Evolutionary conservation across 2,797 vertebrate genomes (phyloP), one percentile per base, ranked within the genome.

Genomic region (Sebastes goodei): DNA sequence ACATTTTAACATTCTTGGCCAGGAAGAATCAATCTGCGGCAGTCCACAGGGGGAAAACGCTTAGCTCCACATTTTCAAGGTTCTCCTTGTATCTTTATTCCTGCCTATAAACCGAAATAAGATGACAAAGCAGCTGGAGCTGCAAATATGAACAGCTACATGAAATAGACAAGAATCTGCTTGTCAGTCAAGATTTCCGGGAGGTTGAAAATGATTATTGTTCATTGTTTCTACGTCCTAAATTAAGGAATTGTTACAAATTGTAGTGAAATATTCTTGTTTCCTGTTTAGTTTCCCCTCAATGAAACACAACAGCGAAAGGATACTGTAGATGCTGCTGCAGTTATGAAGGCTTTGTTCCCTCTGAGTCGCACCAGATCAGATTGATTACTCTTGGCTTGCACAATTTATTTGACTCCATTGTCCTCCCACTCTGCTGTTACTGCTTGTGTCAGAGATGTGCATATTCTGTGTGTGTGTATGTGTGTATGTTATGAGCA

Each of bases 331-430:
- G 86, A 88, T 55, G 83, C 80, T 79, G 86, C 89, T 87, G 91
- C 85, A 79, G 77, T 80, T 86, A 69, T 72, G 64, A 74, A 91
- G 87, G 78, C 84, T 90, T 91, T 92, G 90, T 87, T 93, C 84
- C 71, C 88, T 82, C 83, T 70, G 71, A 89, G 89, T 90, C 86
- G 80, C 84, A 87, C 74, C 84, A 80, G 68, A 92, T 88, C 83
- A 93, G 88, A 94, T 92, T 94, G 92, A 94, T 95, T 88, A 91
- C 86, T 91, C 86, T 85, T 92, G 93, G 90, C 94, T 91, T 88
- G 90, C 86, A 88, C 91, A 91, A 93, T 95, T 94, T 87, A 94
- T 94, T 93, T 92, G 91, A 94, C 91, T 94, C 92, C 90, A 92
- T 88, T 91, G 92, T 93, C 93, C 93, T 92, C 93, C 93, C 89